Evolutionary conservation across 1,140 invertebrate genomes (phyloP).

Genomic region (Rhagoletis zephyria): DNA sequence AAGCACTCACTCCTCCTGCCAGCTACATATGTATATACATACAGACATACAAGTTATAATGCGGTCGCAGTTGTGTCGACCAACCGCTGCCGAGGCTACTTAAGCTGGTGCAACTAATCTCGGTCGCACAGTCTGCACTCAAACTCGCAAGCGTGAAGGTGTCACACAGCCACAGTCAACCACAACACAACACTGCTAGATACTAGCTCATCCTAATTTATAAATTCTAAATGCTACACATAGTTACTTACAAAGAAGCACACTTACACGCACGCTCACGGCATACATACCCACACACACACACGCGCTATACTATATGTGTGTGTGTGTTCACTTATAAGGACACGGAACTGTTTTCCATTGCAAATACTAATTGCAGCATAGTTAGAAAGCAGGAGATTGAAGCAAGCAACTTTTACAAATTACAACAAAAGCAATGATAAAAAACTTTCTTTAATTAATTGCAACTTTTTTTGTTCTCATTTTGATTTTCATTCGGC

Average conservation of each 20-base stretch:
- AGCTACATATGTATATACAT: neutral
- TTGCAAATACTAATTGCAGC: conserved; percentile 3
- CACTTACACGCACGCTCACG: too few species aligned
- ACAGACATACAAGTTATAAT: neutral
- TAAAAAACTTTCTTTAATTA: conserved; percentile 15
- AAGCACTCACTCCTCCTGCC: neutral
- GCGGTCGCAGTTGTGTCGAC: conserved; percentile 17
- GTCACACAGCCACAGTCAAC: conserved; percentile 9
- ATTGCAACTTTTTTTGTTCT: conserved; percentile 6
- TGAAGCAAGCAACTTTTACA: neutral
- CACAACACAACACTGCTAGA: neutral
- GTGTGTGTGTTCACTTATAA: neutral
- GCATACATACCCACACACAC: neutral
- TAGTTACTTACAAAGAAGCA: too few species aligned
- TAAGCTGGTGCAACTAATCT: conserved; percentile 49
- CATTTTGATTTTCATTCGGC: neutral
- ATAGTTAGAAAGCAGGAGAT: neutral
- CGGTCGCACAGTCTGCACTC: conserved; percentile 42
- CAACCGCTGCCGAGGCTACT: conserved; percentile 46
- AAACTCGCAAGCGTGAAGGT: conserved; percentile 7
- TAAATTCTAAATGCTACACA: too few species aligned
- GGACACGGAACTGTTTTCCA: neutral
- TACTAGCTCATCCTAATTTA: neutral
- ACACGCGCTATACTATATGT: neutral
- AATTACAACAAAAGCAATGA: neutral